Base-by-base conservation (phyloP, 2,113 vertebrate genomes). In the Erinaceus europaeus region DNA sequence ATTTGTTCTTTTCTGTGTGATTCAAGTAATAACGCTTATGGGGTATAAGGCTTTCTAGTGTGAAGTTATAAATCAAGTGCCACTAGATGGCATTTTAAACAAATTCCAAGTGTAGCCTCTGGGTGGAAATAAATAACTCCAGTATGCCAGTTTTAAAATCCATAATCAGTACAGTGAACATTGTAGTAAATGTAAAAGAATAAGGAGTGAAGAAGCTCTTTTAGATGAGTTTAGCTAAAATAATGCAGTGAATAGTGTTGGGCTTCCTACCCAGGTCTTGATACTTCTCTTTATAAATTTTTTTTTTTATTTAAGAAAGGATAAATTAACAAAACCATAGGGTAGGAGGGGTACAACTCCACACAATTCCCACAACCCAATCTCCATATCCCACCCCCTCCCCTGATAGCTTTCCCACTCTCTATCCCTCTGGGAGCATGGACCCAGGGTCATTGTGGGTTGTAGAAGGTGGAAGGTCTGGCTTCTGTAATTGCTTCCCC, bases 41-140 rank as follows among this genome's bases (percentile, higher is more conserved):
- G n/a, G 44, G 6, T 86, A 29, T 23, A 55, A 65, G 64, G 38
- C 13, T 88, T 72, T 90, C 65, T 40, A 46, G 6, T 2, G 0
- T 81, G 36, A 84, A 46, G 29, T 29, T 5, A 61, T 92, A 81
- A 86, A 86, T 89, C 57, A 92, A 77, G 68, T 2, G 7, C 29
- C 84, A 77, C 52, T 57, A 87, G 27, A 27, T 81, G 74, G 65
- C 64, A 59, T 34, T 29, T 87, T 81, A 84, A 69, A 50, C 40
- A 89, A 91, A 87, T 87, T 78, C 55, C 69, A 44, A 69, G 46
- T 59, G 67, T 53, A 71, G 62, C 18, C 46, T 69, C 67, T 80
- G 42, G 46, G 50, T 88, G 65, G 67, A 91, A 82, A 75, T 55
- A 88, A 77, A 59, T 77, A 86, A 78, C 59, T 78, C 65, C 23